Evolutionary conservation across 2,113 vertebrate species (phyloP), one percentile per base, ranked within the genome.

Genomic region (Chionomys nivalis): DNA sequence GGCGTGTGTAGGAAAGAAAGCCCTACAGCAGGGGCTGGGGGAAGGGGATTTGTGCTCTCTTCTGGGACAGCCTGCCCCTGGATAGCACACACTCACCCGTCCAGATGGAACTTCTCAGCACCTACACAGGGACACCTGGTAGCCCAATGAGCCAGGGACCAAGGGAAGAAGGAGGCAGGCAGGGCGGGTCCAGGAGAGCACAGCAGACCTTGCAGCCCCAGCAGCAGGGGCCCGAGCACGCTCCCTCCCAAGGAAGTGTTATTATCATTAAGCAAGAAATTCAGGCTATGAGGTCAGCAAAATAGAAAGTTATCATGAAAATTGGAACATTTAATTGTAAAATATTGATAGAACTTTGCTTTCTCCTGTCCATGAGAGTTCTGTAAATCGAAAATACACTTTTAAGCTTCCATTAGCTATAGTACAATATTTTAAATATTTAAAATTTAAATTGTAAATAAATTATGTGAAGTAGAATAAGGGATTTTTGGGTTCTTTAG

Each of bases 351-450:
- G 5, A 68, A 68, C 21, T 39, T 44, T 33, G n/a, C 66, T 17
- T 87, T 79, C 14, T 73, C 24, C 75, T 90, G 4, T 52, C 6
- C 33, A 66, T 0, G 26, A 66, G 26, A 75, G 19, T 87, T 21
- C 19, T 81, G 33, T 44, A 70, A 89, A 31, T 23, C 21, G 77
- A 89, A 28, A n/a, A 78, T 47, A 66, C 2, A 2, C 63, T 96
- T 76, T 73, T 91, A 75, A 58, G 77, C n/a, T 82, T 58, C 12
- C 5, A 85, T 17, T 73, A 89, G 0, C 72, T 13, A 75, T 1
- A 78, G 11, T 8, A 89, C n/a, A 77, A 92, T 89, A 87, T 79
- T 92, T 91, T 65, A 49, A 91, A 87, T 81, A 42, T 19, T 85
- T 85, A 31, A 85, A 16, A 72, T 7, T 83, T 93, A n/a, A 91